phyloP scores from a whole-genome alignment of 1,140 invertebrate genomes.

The Mactra quadrangularis region DNA sequence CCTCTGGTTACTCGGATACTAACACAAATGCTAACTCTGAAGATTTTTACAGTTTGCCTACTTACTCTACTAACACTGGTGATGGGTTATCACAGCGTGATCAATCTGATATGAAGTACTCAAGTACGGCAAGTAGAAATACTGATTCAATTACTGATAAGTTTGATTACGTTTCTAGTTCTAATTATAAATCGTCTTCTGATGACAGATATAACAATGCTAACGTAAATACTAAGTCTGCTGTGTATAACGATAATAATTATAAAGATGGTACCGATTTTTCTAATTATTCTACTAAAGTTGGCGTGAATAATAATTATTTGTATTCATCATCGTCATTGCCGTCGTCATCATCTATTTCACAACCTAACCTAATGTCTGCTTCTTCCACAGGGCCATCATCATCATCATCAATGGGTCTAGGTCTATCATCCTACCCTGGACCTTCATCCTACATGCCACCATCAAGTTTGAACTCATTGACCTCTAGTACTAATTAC shows the following conservation, averaged over 20 bases:
- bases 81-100: background rate
- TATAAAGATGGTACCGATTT: constrained; percentile 56
- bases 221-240: constrained; percentile 11
- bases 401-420: constrained; percentile 52
- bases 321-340: constrained; percentile 34
- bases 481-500: constrained; percentile 52
- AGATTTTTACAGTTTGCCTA: constrained; percentile 41
- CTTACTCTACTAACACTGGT: constrained; percentile 23
- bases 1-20: background rate
- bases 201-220: constrained; percentile 16
- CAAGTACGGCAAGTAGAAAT: constrained; percentile 30
- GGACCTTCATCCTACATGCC: constrained; percentile 48
- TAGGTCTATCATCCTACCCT: constrained; percentile 21
- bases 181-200: constrained; percentile 41
- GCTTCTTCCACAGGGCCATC: constrained; percentile 41
- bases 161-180: constrained; percentile 18
- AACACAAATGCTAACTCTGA: constrained; percentile 32
- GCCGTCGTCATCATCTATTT: constrained; percentile 53
- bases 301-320: constrained; percentile 37
- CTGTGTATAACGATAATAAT: constrained; percentile 19
- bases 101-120: constrained; percentile 4
- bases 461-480: constrained; percentile 44
- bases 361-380: constrained; percentile 28
- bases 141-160: constrained; percentile 33
- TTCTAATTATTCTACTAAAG: constrained; percentile 53